Evolutionary conservation across 2,888 invertebrate species (phyloP).

Genomic region (Cryptocephalus moraei): DNA sequence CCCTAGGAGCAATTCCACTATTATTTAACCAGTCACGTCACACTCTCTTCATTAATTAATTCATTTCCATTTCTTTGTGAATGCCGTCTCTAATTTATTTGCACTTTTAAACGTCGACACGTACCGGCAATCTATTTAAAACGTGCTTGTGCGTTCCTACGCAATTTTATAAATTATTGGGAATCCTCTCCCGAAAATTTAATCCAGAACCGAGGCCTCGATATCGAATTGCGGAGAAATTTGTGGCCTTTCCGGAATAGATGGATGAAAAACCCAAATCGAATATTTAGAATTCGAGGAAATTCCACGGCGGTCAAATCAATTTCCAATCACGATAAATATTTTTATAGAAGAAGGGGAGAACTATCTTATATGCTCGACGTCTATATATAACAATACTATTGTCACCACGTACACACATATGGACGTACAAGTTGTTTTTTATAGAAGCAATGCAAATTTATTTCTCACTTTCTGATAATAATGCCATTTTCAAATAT

Average conservation of each 20-base stretch:
- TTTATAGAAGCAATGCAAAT: no score
- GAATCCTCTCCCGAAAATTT: conserved; percentile 11
- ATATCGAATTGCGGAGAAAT: conserved; percentile 11
- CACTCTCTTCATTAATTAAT: conserved; percentile 14
- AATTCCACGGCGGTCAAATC: conserved; percentile 6
- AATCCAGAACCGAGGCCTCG: conserved; percentile 10
- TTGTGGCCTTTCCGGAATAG: conserved; percentile 5
- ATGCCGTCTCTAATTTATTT: conserved; percentile 16
- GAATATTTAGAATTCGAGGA: neutral
- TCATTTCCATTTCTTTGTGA: conserved; percentile 14
- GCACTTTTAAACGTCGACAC: conserved; percentile 19
- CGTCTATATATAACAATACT: no score
- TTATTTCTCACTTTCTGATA: no score
- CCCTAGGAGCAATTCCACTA: neutral
- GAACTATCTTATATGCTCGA: neutral
- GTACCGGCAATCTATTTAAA: conserved; percentile 14
- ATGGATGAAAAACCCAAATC: conserved; percentile 1
- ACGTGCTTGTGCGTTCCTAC: conserved; percentile 18
- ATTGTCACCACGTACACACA: no score
- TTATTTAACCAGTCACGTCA: neutral
- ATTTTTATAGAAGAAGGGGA: conserved; percentile 5
- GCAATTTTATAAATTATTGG: conserved; percentile 17
- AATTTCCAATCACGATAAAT: conserved; percentile 9
- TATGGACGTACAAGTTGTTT: no score
- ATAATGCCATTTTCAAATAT: no score